Evolutionary conservation across 2,113 vertebrate species (phyloP), one percentile per base, ranked within the genome.

Genomic region (Vombatus ursinus): DNA sequence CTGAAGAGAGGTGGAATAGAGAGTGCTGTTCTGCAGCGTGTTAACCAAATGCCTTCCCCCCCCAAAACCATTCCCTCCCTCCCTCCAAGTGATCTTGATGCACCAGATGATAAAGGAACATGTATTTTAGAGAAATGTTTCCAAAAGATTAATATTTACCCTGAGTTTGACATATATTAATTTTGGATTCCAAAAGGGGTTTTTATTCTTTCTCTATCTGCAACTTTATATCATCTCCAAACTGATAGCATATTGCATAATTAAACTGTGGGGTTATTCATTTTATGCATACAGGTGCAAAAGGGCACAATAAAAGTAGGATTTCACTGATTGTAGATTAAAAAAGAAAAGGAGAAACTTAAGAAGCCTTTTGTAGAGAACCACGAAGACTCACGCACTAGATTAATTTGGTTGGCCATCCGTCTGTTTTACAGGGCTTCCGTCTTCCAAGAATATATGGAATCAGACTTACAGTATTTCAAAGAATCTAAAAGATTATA

Each of bases 111-210:
- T 98, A 98, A 99, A 98, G 98, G 98, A 98, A 99, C 98, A 98
- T 98, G 98, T 99, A 98, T 98, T 99, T 99, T 98, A 98, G 97
- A 98, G 98, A 98, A 98, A 98, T 98, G 97, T 98, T 98, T 98
- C 95, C 24, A 96, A 97, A 98, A 98, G 98, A 99, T 99, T 98
- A 99, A 98, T 98, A 99, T 99, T 98, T 99, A 98, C 98, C 98
- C 98, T 92, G 97, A 98, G 97, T 98, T 98, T 98, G 98, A 98
- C 98, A 98, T 98, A 97, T 98, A 98, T 98, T 99, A 99, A 99
- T 99, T 99, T 99, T 97, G 97, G 98, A 98, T 98, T 98, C 98
- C 98, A 97, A 98, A 98, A 97, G 94, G 98, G 96, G 95, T 97
- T 98, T 96, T 99, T 98, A 98, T 98, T 98, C 98, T 98, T 98